Evolutionary conservation across 2,797 vertebrate species (phyloP).

Genomic region (Chelon labrosus): DNA sequence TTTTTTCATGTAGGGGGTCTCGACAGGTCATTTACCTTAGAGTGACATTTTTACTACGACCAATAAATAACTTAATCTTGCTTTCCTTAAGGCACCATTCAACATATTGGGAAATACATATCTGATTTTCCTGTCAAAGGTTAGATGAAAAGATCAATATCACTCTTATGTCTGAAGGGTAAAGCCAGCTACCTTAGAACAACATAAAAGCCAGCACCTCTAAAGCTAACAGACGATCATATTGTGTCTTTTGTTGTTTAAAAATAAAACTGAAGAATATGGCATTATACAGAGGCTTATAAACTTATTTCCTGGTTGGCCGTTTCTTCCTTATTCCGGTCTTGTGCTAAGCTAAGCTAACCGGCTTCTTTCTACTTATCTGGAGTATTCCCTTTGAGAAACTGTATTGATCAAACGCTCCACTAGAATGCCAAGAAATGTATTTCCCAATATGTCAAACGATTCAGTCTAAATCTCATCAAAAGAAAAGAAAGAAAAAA

Average conservation of each 20-base stretch:
- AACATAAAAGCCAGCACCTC: background rate
- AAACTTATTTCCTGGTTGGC: background rate
- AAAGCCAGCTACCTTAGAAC: background rate
- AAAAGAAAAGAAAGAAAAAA: background rate
- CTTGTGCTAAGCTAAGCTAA: too few relatives aligned
- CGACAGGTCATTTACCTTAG: conserved; percentile 12
- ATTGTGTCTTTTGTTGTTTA: too few relatives aligned
- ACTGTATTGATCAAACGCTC: background rate
- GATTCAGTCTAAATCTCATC: background rate
- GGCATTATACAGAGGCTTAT: background rate
- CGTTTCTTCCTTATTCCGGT: too few relatives aligned
- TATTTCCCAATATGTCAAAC: background rate
- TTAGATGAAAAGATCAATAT: background rate
- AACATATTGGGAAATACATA: background rate
- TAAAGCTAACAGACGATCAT: background rate
- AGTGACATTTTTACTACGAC: background rate
- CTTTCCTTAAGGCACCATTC: background rate
- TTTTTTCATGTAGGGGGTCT: background rate
- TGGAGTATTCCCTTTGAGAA: background rate
- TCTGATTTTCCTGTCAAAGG: background rate
- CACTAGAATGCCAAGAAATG: background rate
- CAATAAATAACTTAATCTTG: background rate
- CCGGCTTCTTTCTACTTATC: too few relatives aligned
- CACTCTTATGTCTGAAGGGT: background rate
- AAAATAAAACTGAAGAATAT: background rate